These are phyloP conservation scores for Ormyrus nitidulus DNA, from an alignment of 2,888 invertebrate species.

Conservation along the genomic window DNA sequence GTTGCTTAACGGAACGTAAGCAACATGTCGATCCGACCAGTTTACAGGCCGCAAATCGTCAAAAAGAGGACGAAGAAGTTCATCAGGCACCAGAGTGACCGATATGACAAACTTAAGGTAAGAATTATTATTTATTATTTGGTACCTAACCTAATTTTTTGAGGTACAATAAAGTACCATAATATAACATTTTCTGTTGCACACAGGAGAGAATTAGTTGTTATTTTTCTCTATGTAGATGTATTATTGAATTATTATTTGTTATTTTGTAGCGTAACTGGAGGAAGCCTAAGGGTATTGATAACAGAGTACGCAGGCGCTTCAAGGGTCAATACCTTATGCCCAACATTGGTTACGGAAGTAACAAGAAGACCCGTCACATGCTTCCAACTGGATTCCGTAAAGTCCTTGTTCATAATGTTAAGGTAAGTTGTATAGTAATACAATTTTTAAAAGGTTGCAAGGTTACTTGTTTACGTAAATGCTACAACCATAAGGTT, in stretches of 20 bases:
- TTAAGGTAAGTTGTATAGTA: slow-evolving; percentile 79
- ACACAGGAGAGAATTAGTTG: not conserved
- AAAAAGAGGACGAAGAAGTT: slow-evolving; percentile 99
- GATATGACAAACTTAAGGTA: slow-evolving; percentile 96
- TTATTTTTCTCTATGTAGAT: not conserved
- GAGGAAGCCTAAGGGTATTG: slow-evolving; percentile 99
- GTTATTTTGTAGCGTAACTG: slow-evolving; percentile 84
- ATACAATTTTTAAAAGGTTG: no score
- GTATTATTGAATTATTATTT: not conserved
- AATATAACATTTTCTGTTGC: not conserved
- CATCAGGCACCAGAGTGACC: slow-evolving; percentile 98
- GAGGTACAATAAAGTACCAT: not conserved
- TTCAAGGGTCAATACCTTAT: slow-evolving; percentile 99
- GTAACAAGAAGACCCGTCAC: slow-evolving; percentile 94
- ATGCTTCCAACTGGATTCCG: slow-evolving; percentile 98
- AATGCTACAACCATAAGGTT: no score
- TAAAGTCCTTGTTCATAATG: slow-evolving; percentile 94
- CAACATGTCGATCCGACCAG: slow-evolving; percentile 93
- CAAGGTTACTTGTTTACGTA: no score
- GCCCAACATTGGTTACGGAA: slow-evolving; percentile 99
- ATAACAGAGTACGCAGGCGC: slow-evolving; percentile 98
- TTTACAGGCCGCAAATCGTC: slow-evolving; percentile 91
- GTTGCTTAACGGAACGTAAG: slow-evolving; percentile 64
- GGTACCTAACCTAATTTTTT: slow-evolving; percentile 18
- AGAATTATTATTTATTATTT: not conserved